Base-by-base conservation (phyloP, 1,140 invertebrate genomes). In the Heliconius eleuchia region DNA sequence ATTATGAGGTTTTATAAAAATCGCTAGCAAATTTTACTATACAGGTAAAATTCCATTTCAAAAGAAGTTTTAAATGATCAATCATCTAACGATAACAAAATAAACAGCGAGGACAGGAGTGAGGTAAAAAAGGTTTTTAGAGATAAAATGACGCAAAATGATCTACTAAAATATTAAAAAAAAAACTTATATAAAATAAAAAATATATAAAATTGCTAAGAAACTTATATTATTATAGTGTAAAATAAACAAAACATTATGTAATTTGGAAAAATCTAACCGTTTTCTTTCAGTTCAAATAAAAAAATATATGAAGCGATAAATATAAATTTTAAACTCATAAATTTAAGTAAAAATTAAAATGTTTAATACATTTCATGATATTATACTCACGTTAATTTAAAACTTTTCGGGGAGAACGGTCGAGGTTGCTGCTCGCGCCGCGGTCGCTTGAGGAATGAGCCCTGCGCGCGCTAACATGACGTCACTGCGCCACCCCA, bases 401-500 rank as follows among this genome's bases (percentile, higher is more conserved):
- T 66, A 0, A 66, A 66, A 66, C 23, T 66, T 66, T 66, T 16
- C 5, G 27, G 23, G 1, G 9, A 3, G 11, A 2, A 30, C 13
- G n/a, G 27, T 13, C 60, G 27, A 30, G 60, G 60, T 16, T 27
- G 60, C 27, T 16, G 74, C 16, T 37, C 23, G 55, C 13, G 39
- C 19, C 19, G 7, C 37, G 74, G 74, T n/a, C 16, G 27, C 27
- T 27, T 16, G 8, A 39, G 37, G 39, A 76, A 46, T 76, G 74
- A 27, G 57, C 9, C 39, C 9, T 76, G 55, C 74, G 60, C 55
- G 57, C 30, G 46, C 42, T 74, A 66, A 30, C 30, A 57, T 76
- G 55, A 76, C 74, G 74, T 76, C 74, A 76, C 57, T 76, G 74
- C 74, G 42, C 55, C 74, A 76, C 74, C 74, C 74, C 46, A 30